These are phyloP conservation scores for Lasioglossum oenotherae DNA, from an alignment of 2,888 invertebrate genomes.

Conservation along the genomic window DNA sequence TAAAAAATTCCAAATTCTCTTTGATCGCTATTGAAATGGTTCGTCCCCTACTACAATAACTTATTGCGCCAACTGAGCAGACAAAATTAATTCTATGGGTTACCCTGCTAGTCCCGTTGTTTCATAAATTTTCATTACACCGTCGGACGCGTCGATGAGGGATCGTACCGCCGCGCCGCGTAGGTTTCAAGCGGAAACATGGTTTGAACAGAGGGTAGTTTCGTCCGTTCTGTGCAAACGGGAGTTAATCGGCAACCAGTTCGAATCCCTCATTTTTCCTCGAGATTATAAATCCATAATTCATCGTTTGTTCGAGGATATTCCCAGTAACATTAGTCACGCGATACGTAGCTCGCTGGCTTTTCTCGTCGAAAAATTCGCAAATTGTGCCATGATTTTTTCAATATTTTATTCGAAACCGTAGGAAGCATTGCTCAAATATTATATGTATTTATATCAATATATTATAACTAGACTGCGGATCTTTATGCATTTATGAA, in stretches of 20 bases:
- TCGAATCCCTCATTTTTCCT: background rate
- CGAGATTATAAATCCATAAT: constrained; percentile 51
- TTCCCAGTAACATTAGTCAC: background rate
- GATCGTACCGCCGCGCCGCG: background rate
- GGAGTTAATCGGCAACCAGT: constrained; percentile 24
- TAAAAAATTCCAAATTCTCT: constrained; percentile 41
- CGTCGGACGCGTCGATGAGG: background rate
- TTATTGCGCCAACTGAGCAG: background rate
- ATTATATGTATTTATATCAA: background rate
- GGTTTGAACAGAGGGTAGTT: background rate
- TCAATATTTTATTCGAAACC: background rate
- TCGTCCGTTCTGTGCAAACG: background rate
- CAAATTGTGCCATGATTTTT: background rate
- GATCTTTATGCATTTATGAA: too few species aligned
- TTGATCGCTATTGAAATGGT: background rate
- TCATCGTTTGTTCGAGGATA: constrained; percentile 21
- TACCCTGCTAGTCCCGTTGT: background rate
- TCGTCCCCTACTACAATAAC: background rate
- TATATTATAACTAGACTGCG: too few species aligned
- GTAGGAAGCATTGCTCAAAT: background rate
- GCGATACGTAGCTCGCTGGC: background rate
- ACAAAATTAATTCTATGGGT: constrained; percentile 21
- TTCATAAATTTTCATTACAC: constrained; percentile 9
- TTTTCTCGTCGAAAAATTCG: background rate
- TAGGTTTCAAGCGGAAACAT: background rate